Evolutionary conservation across 2,113 vertebrate genomes (phyloP).

Genomic region (Epinephelus moara): DNA sequence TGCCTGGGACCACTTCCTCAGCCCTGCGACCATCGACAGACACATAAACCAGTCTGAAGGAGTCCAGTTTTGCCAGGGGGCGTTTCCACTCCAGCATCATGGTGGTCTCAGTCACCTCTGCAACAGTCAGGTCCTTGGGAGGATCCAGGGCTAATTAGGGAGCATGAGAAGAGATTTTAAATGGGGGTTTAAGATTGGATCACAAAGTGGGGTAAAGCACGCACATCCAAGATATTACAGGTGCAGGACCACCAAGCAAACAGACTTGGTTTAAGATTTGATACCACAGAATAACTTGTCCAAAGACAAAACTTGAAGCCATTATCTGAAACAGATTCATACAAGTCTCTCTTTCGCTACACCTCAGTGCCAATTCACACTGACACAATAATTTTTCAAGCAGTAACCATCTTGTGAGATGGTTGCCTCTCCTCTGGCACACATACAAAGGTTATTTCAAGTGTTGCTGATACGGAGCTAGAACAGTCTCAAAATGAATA

Average conservation of each 20-base stretch:
- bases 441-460: too few species aligned
- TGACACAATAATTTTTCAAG: neutral
- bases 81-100: slow-evolving; percentile 89
- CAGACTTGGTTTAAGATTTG: neutral
- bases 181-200: neutral
- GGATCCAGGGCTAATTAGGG: slow-evolving; percentile 88
- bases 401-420: neutral
- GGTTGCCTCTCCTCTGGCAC: neutral
- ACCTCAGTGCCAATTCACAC: neutral
- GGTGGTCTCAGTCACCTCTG: slow-evolving; percentile 87
- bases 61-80: slow-evolving; percentile 91
- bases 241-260: too few species aligned
- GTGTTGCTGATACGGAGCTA: too few species aligned
- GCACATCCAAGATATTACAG: too few species aligned
- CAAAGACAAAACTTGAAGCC: neutral
- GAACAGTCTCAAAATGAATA: too few species aligned
- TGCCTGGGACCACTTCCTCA: slow-evolving; percentile 85
- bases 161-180: neutral
- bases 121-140: slow-evolving; percentile 90
- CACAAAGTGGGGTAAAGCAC: too few species aligned
- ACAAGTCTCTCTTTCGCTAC: neutral
- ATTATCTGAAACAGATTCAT: neutral
- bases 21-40: slow-evolving; percentile 77
- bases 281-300: neutral
- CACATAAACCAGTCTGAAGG: slow-evolving; percentile 86